Evolutionary conservation across 92 coral and sea anemone species (phyloP).

Genomic region (Muricea muricata): DNA sequence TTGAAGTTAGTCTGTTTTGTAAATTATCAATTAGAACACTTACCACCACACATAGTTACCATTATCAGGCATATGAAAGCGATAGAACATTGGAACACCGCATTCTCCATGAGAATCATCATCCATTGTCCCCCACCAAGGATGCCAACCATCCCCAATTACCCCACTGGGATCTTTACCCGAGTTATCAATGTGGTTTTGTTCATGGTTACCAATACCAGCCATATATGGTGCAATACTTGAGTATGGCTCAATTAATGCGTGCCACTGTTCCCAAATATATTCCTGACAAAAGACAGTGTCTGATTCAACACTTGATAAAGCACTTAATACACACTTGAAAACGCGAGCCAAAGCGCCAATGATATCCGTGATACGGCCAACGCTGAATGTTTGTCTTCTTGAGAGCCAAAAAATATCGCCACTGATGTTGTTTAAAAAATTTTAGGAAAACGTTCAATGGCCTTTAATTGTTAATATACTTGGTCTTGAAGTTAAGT

Average conservation of each 20-base stretch:
- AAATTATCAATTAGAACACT: neutral
- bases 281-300: slow-evolving; percentile 76
- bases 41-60: slow-evolving; percentile 96
- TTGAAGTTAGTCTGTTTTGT: no score
- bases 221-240: slow-evolving; percentile 94
- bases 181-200: slow-evolving; percentile 73
- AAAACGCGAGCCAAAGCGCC: no score
- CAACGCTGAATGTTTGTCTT: no score
- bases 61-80: slow-evolving; percentile 97
- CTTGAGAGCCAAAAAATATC: no score
- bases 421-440: no score
- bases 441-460: no score
- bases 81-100: slow-evolving; percentile 96
- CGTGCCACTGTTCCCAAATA: slow-evolving; percentile 93
- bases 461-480: no score
- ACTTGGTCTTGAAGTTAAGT: no score
- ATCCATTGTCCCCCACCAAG: slow-evolving; percentile 91
- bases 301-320: no score
- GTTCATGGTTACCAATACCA: slow-evolving; percentile 95
- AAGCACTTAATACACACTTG: no score
- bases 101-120: slow-evolving; percentile 96
- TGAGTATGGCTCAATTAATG: slow-evolving; percentile 82
- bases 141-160: slow-evolving; percentile 95
- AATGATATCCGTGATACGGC: no score
- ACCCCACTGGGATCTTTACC: slow-evolving; percentile 98